Evolutionary conservation across 1,140 invertebrate species (phyloP), one percentile per base, ranked within the genome.

Genomic region (Drosophila carrolli): DNA sequence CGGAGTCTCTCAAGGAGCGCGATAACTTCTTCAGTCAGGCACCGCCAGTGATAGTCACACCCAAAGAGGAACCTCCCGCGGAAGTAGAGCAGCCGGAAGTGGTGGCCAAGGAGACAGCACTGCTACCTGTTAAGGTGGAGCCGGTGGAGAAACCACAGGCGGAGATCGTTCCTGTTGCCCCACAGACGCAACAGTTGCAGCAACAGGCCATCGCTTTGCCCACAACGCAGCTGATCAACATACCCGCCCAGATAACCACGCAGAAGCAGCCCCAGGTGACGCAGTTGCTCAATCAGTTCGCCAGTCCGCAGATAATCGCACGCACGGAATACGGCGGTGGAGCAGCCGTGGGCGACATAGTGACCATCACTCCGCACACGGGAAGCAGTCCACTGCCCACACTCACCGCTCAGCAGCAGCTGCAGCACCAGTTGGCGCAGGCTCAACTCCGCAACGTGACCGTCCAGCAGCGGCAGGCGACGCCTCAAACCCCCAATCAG

Each of bases 401-500:
- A 1, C 47, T 86, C 50, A 78, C 78, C 2, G 61, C 81, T n/a
- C 90, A 90, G 41, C 90, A 84, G 23, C 90, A 91, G 38, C 54
- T 84, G 55, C 85, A 90, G 41, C 85, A 90, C 55, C 85, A 90
- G 40, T 13, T 90, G 72, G 84, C 82, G 9, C 90, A 91, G 62
- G 83, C 77, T n/a, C 90, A 91, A 48, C 80, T 90, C 8, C 81
- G 90, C 6, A 91, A 91, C 53, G 90, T 90, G 4, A 88, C 90
- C 7, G 90, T 91, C 38, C 90, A 91, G 48, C 90, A 91, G 47
- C 62, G 86, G 4, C 86, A 89, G 40, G 78, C 80, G 10, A 70
- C 77, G 8, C 81, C 83, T 1, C 90, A 80, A 61, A 68, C 48
- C 41, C 13, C 65, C 61, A 66, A 66, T 14, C 81, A 84, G 16